phyloP scores from a whole-genome alignment of 2,797 vertebrate genomes.

The Poeciliopsis presidionis region DNA sequence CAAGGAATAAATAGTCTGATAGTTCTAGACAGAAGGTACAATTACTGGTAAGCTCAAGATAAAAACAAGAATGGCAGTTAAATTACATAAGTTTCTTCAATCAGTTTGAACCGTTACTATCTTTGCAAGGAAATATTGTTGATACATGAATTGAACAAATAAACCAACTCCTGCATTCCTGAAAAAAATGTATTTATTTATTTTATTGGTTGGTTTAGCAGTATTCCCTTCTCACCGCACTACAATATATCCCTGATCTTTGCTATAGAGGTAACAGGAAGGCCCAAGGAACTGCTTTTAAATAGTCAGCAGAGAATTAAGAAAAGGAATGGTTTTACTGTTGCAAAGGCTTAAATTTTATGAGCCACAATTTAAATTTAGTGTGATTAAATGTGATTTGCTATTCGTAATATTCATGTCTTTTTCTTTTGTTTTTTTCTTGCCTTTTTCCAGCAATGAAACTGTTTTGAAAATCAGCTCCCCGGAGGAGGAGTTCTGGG shows the following conservation, averaged over 20 bases:
- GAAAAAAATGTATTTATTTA: not conserved
- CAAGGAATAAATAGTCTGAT: not conserved
- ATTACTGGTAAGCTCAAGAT: not conserved
- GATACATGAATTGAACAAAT: not conserved
- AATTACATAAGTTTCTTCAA: not conserved
- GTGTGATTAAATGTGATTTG: not conserved
- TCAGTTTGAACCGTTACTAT: not conserved
- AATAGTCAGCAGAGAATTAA: not conserved
- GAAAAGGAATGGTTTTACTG: not conserved
- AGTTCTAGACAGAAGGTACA: not conserved
- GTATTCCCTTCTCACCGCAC: not conserved
- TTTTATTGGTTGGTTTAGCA: not conserved
- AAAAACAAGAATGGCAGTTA: not conserved
- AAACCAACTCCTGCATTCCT: not conserved
- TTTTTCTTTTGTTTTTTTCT: too few species aligned
- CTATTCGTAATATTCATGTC: not conserved
- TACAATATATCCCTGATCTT: not conserved
- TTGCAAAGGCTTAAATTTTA: not conserved
- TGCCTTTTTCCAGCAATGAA: conserved; percentile 21
- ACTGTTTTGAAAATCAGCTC: not conserved
- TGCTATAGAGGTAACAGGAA: not conserved
- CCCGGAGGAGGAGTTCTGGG: conserved; percentile 88
- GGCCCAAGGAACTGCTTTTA: not conserved
- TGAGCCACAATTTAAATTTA: too few species aligned
- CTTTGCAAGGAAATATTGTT: not conserved